Conservation (phyloP, 2,797 vertebrate species). For the Hydrolagus colliei region DNA sequence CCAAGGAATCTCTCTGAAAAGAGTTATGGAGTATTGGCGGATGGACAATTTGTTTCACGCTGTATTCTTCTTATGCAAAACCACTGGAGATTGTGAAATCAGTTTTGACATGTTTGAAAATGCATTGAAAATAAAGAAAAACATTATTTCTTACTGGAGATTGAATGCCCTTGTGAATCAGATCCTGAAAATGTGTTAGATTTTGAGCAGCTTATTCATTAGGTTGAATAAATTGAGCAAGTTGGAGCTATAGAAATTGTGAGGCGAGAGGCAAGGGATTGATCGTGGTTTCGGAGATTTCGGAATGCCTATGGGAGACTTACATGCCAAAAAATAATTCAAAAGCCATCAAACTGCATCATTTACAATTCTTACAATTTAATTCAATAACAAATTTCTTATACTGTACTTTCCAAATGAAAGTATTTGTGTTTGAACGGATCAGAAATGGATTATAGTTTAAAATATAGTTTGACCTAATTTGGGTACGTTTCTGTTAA, state of each 20-base stretch:
- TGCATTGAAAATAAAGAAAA: not conserved
- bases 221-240: not conserved
- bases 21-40: not conserved
- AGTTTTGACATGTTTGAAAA: not conserved
- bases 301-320: not conserved
- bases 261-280: not conserved
- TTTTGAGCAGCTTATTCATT: not conserved
- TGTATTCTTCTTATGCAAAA: not conserved
- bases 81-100: not conserved
- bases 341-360: not conserved
- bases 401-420: no score
- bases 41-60: not conserved
- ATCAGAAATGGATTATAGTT: no score
- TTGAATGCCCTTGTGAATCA: not conserved
- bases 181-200: not conserved
- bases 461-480: no score
- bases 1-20: not conserved
- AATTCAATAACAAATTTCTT: no score
- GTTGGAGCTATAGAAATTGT: not conserved
- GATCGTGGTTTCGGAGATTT: not conserved
- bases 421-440: no score
- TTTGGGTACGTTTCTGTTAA: no score
- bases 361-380: not conserved
- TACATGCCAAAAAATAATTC: not conserved
- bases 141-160: not conserved